Evolutionary conservation across 2,888 invertebrate genomes (phyloP).

Genomic region (Cerceris ruficornis): DNA sequence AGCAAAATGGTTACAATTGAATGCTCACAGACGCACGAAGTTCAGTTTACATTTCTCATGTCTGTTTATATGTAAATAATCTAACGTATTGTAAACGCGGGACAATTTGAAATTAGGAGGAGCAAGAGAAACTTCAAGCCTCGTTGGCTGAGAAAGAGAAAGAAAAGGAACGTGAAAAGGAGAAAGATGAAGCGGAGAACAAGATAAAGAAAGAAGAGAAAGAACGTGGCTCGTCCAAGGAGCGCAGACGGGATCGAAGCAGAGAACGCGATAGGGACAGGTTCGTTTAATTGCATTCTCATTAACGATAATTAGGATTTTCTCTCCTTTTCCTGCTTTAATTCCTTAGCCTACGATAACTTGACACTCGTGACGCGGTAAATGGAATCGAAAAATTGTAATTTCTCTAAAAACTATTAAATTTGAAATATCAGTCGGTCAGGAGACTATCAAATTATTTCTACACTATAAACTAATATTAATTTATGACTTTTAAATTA

Average conservation of each 20-base stretch:
- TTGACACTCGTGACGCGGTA: no score
- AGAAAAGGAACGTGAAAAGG: constrained; percentile 82
- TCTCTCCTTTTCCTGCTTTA: no score
- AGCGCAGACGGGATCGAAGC: constrained; percentile 80
- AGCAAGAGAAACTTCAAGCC: constrained; percentile 88
- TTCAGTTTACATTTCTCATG: constrained; percentile 38
- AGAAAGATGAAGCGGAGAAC: constrained; percentile 75
- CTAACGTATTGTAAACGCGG: constrained; percentile 35
- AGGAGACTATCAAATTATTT: no score
- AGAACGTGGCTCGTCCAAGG: constrained; percentile 78
- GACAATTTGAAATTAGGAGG: constrained; percentile 83
- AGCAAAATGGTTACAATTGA: constrained; percentile 44
- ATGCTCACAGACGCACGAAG: constrained; percentile 26
- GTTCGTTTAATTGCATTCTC: constrained; percentile 52
- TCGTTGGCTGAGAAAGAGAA: constrained; percentile 83
- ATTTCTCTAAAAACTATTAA: no score
- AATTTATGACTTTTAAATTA: no score
- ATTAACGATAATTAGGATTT: not conserved
- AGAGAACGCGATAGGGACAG: constrained; percentile 79
- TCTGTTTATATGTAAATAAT: constrained; percentile 23
- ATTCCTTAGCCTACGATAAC: no score
- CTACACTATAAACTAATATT: no score
- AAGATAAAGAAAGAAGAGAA: constrained; percentile 79
- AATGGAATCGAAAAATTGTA: no score
- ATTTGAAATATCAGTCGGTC: no score